Base-by-base conservation (phyloP, 2,888 invertebrate genomes). In the Athalia cordata region DNA sequence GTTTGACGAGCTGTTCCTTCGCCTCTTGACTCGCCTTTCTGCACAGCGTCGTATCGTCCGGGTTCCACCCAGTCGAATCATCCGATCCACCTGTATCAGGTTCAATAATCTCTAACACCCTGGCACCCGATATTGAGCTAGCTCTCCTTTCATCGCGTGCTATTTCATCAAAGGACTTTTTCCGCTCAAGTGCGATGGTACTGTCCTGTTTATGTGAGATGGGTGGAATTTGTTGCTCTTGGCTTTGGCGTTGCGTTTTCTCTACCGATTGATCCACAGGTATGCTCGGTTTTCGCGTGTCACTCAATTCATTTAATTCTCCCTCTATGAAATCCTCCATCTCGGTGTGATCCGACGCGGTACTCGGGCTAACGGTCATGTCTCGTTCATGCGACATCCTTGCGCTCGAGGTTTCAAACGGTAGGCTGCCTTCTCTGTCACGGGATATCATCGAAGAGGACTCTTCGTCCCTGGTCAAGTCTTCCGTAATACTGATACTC, bases 261-360 rank as follows among this genome's bases (percentile, higher is more conserved):
- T 80, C 82, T 5, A 85, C 85, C 4, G n/a, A 43, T 11, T 11
- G 77, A 57, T 57, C 52, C 15, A 8, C 43, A 8, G 62, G 6
- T 13, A 29, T 49, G n/a, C 59, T 43, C 62, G 29, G 11, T 75
- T 62, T 75, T 9, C 59, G 72, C n/a, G 62, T 8, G 5, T 57
- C 59, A 8, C 43, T 47, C n/a, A 81, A 29, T 11, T 83, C 83
- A 50, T 82, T 83, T 0, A 82, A 83, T 6, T 84, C 84, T 0
- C 84, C 76, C 6, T 86, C 87, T 8, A 86, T 80, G 0, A 83
- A 85, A 45, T 87, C 86, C 77, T 88, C 88, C 4, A 88, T 79
- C 29, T 88, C 88, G n/a, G 86, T 85, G 15, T 85, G 87, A 49
- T 89, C 89, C 1, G 89, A 89, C 55, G 88, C 86, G 76, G 88